A percentile compares a stretch with the other conserved stretches of the same genome.
phyloP scores from a whole-genome alignment of 2,888 invertebrate genomes.

The Corbicula japonica region DNA sequence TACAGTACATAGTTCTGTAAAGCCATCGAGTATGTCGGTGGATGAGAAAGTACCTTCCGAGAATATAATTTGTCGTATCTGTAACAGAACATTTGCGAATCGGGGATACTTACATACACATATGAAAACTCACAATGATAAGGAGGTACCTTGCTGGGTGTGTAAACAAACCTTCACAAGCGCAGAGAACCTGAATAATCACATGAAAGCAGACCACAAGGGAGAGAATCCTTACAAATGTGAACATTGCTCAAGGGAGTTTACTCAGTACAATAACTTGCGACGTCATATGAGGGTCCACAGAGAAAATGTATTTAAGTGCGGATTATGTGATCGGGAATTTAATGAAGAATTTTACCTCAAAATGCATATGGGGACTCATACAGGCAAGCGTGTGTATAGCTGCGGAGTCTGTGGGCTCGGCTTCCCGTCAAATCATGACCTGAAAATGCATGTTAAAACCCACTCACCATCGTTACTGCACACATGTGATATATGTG shows the following conservation, averaged over 20 bases:
- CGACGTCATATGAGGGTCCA: slow-evolving; percentile 69
- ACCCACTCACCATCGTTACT: slow-evolving; percentile 70
- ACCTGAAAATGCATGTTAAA: slow-evolving; percentile 70
- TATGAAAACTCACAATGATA: slow-evolving; percentile 7
- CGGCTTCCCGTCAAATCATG: slow-evolving; percentile 61
- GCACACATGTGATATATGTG: slow-evolving; percentile 69
- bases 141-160: slow-evolving; percentile 26
- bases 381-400: slow-evolving; percentile 73
- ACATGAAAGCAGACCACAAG: slow-evolving; percentile 66
- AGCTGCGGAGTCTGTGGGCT: slow-evolving; percentile 71
- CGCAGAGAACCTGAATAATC: slow-evolving; percentile 56
- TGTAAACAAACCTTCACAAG: slow-evolving; percentile 6
- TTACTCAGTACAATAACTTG: slow-evolving; percentile 69
- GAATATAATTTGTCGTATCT: slow-evolving; percentile 61
- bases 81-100: slow-evolving; percentile 54
- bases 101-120: slow-evolving; percentile 13
- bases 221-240: slow-evolving; percentile 72
- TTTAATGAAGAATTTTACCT: slow-evolving; percentile 73
- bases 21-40: too few relatives aligned
- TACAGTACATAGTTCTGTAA: too few relatives aligned
- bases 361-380: slow-evolving; percentile 72
- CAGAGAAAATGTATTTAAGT: slow-evolving; percentile 62
- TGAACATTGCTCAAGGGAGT: slow-evolving; percentile 69
- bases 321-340: slow-evolving; percentile 69
- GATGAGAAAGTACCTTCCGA: too few relatives aligned